Conservation (phyloP, 2,888 invertebrate genomes). For the Hemicrepidius hirtus region DNA sequence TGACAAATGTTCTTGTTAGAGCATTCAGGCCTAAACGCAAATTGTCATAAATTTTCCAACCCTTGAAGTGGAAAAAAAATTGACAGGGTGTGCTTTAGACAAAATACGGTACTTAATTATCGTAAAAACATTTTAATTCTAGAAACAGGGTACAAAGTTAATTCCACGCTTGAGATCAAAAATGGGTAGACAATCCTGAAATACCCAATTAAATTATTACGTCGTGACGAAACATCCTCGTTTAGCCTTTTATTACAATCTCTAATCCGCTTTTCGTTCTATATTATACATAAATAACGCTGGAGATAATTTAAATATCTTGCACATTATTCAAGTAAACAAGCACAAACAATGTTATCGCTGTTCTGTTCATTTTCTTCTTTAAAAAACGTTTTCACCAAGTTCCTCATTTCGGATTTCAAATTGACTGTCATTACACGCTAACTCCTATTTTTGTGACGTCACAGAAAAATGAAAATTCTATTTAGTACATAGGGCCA, state of each 20-base stretch:
- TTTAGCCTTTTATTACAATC: not conserved
- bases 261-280: conserved; percentile 3
- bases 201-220: conserved; percentile 5
- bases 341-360: conserved; percentile 14
- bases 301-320: conserved; percentile 14
- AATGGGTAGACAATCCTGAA: not conserved
- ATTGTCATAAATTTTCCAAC: conserved; percentile 5
- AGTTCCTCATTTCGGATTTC: conserved; percentile 15
- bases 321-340: conserved; percentile 21
- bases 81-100: no score
- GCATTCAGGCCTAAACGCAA: not conserved
- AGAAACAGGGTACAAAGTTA: not conserved
- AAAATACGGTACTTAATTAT: no score
- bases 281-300: conserved; percentile 1
- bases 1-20: not conserved
- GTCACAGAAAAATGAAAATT: no score
- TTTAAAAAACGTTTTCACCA: not conserved
- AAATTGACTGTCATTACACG: conserved; percentile 28
- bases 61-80: no score
- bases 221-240: not conserved
- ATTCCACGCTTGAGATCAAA: not conserved
- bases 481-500: no score
- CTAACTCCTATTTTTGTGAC: conserved; percentile 24
- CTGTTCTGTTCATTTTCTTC: conserved; percentile 2
- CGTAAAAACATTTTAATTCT: no score